These are phyloP conservation scores for Ctena decussata DNA, from an alignment of 2,888 invertebrate genomes.

Conservation along the genomic window DNA sequence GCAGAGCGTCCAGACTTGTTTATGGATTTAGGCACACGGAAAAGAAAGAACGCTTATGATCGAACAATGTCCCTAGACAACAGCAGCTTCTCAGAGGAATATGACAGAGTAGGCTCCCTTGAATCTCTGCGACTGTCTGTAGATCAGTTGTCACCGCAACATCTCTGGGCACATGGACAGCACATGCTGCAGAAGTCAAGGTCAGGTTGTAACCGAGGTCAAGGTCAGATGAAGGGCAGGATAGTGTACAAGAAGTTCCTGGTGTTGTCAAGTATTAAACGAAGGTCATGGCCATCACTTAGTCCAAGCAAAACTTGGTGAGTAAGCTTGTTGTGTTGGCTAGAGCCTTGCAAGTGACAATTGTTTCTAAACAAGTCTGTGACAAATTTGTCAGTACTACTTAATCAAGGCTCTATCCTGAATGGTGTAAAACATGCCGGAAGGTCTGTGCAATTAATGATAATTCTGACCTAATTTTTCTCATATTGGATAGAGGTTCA, in stretches of 20 bases:
- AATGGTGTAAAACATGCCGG: no score
- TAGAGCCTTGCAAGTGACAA: no score
- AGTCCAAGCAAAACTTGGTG: slow-evolving; percentile 16
- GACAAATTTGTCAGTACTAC: no score
- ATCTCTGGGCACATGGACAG: slow-evolving; percentile 47
- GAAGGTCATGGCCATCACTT: slow-evolving; percentile 50
- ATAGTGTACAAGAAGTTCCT: slow-evolving; percentile 22
- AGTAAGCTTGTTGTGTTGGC: background rate
- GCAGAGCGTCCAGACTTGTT: background rate
- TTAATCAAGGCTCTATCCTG: no score
- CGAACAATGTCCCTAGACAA: slow-evolving; percentile 54
- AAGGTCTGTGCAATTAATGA: no score
- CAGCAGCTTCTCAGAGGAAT: background rate
- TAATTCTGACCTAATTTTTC: no score
- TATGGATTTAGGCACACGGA: background rate
- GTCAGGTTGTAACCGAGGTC: background rate
- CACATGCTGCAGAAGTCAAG: slow-evolving; percentile 8
- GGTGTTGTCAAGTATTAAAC: slow-evolving; percentile 30
- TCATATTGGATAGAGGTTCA: no score
- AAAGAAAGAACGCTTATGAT: background rate
- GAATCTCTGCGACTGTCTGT: slow-evolving; percentile 24
- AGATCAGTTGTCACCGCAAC: slow-evolving; percentile 19
- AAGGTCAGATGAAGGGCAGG: slow-evolving; percentile 19
- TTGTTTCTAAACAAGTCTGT: no score
- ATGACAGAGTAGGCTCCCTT: background rate